Evolutionary conservation across 2,797 vertebrate genomes (phyloP).

Genomic region (Craterocephalus amniculus): DNA sequence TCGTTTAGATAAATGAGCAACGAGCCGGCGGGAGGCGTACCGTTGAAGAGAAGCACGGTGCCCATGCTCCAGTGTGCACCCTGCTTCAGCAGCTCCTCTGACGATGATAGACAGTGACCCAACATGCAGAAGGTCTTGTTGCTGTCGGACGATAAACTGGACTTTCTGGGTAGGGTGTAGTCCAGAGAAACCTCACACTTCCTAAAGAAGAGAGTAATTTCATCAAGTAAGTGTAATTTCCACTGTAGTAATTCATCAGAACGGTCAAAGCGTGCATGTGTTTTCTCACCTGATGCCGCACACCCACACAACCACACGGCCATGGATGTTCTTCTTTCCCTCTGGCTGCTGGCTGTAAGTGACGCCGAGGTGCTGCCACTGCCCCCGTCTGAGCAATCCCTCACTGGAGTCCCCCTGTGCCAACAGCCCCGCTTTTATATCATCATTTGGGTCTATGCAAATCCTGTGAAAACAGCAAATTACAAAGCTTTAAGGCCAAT

Average conservation of each 20-base stretch:
- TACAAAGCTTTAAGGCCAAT: constrained; percentile 11
- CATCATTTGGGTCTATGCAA: constrained; percentile 94
- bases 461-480: constrained; percentile 78
- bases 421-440: constrained; percentile 90
- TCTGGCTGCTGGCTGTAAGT: constrained; percentile 92
- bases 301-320: constrained; percentile 90
- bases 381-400: constrained; percentile 82
- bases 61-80: constrained; percentile 88
- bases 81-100: constrained; percentile 84
- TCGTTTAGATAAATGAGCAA: not conserved
- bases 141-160: constrained; percentile 93
- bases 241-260: not conserved
- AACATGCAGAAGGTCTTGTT: constrained; percentile 97
- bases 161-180: constrained; percentile 92
- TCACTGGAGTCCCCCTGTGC: constrained; percentile 91
- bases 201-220: constrained; percentile 72
- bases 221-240: not conserved
- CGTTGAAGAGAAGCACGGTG: constrained; percentile 95
- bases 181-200: constrained; percentile 92
- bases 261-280: not conserved
- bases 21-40: constrained; percentile 67
- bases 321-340: constrained; percentile 91
- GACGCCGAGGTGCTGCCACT: constrained; percentile 93
- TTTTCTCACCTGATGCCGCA: constrained; percentile 92
- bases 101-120: constrained; percentile 85